Base-by-base conservation (phyloP, 2,113 vertebrate genomes). In the Chamaetylas fuelleborni region DNA sequence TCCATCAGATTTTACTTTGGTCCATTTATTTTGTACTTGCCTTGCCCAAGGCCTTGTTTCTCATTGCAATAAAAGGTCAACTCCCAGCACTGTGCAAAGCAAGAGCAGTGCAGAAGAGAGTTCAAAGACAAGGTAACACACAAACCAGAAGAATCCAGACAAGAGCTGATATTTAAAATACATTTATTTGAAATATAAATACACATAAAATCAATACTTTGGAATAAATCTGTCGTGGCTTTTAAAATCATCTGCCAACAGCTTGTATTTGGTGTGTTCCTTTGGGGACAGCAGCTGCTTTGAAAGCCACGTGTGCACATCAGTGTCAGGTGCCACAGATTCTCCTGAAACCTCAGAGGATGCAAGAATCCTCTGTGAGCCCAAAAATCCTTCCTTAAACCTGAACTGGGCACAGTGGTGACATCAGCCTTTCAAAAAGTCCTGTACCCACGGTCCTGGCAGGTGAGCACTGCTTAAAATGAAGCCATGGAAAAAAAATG, bases 11-110 rank as follows among this genome's bases (percentile, higher is more conserved):
- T 95, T 97, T 61, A 82, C 90, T 92, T 90, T 91, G 94, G 70
- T 94, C 94, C 86, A 80, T 95, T 97, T 96, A 83, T 93, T 95
- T 80, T 81, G 92, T 88, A 81, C 91, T 95, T 95, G 56, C 67
- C 40, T 96, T 94, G 95, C 96, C 94, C 86, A 67, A 38, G 91
- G 95, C 87, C n/a, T 88, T 87, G 82, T 95, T 97, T 97, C 93
- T 97, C 91, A 93, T 95, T 96, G 94, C 92, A 93, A 40, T 26
- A 28, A 95, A 96, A 97, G 94, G 93, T 97, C 94, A 95, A 19
- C 82, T 88, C 85, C 43, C 84, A 93, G 77, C 93, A 77, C 70
- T n/a, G 81, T 91, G 78, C 66, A 73, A 40, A 91, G 81, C 91
- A 93, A 50, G n/a, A 91, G 34, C 58, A 23, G 34, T 1, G 20